Percentiles rank a stretch among this genome's conserved stretches.
Evolutionary conservation across 2,888 invertebrate genomes (phyloP).

Genomic region (Sipha maydis): DNA sequence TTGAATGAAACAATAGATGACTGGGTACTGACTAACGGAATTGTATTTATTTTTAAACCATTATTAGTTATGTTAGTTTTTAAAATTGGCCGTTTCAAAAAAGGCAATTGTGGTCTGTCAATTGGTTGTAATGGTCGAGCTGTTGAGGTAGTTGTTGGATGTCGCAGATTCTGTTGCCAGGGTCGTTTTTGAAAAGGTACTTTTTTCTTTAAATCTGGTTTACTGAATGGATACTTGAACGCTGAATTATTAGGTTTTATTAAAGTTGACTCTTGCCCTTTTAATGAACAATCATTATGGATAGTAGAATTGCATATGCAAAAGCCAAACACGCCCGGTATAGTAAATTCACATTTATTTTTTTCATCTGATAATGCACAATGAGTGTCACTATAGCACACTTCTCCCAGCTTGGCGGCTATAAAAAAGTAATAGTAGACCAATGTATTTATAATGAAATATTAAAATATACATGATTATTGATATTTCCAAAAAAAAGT

Average conservation of each 20-base stretch:
- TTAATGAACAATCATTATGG: not conserved
- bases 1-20: not conserved
- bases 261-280: not conserved
- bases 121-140: conserved; percentile 8
- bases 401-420: conserved; percentile 87
- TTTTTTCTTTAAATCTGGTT: conserved; percentile 46
- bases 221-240: conserved; percentile 40
- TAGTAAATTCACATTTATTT: conserved; percentile 88
- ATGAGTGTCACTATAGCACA: conserved; percentile 90
- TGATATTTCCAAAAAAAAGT: no score
- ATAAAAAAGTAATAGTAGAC: conserved; percentile 64
- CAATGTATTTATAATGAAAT: not conserved
- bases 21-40: not conserved
- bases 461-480: not conserved
- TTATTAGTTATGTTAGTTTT: conserved; percentile 41
- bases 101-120: conserved; percentile 8
- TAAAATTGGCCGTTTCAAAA: conserved; percentile 25
- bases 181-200: conserved; percentile 35
- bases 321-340: conserved; percentile 88
- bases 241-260: conserved; percentile 16
- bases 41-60: not conserved
- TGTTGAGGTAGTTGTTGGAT: conserved; percentile 20
- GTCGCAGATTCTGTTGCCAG: not conserved
- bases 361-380: conserved; percentile 85
- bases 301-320: conserved; percentile 80